A percentile compares a stretch with the other conserved stretches of the same genome.
These are phyloP conservation scores for Aplidium turbinatum DNA, from an alignment of 23 tunicate genomes.

Conservation along the genomic window DNA sequence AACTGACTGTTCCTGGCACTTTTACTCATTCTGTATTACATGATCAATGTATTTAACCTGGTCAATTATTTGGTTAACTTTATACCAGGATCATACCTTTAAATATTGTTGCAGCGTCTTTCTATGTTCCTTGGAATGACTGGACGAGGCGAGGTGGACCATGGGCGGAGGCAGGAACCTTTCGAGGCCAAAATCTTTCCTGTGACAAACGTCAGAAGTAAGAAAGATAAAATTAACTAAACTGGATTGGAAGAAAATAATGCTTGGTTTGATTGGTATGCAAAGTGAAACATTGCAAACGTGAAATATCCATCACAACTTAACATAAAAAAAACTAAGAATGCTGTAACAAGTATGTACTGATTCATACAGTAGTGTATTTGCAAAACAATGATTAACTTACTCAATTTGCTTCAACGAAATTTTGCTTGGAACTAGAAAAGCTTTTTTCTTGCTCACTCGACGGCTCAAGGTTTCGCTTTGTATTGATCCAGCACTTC, in stretches of 20 bases:
- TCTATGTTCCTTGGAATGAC: constrained; percentile 48
- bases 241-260: no score
- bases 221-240: neutral
- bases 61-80: no score
- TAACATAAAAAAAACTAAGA: no score
- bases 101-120: constrained; percentile 61
- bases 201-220: neutral
- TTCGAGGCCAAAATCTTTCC: constrained; percentile 74
- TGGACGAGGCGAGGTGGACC: constrained; percentile 36
- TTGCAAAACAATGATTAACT: constrained; percentile 32
- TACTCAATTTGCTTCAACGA: constrained; percentile 75
- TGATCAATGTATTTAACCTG: no score
- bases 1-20: no score
- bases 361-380: neutral
- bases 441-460: constrained; percentile 34
- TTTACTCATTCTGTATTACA: no score
- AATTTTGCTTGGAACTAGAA: constrained; percentile 51
- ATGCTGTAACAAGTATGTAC: no score
- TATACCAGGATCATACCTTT: constrained; percentile 57
- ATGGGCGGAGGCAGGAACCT: constrained; percentile 60
- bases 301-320: no score
- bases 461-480: neutral
- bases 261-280: no score
- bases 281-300: no score
- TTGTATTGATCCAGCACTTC: neutral